These are phyloP conservation scores for Hirundo rustica DNA, from an alignment of 2,797 vertebrate species.

Conservation along the genomic window DNA sequence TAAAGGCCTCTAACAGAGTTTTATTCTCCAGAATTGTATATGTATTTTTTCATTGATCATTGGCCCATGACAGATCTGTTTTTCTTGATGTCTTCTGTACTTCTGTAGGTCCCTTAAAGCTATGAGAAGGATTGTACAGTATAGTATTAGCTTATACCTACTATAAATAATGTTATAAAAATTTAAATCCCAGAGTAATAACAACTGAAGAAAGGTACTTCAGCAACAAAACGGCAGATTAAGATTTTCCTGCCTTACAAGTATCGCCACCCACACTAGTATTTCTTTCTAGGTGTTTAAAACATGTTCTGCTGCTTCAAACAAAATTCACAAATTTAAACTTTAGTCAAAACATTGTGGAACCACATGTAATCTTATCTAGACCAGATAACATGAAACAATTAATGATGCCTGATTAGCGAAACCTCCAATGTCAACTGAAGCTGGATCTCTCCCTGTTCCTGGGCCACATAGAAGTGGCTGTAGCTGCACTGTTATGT, in stretches of 20 bases:
- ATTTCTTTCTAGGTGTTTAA: background rate
- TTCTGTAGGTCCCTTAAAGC: background rate
- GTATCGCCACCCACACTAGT: background rate
- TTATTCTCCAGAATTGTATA: background rate
- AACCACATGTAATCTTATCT: background rate
- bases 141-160: background rate
- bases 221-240: background rate
- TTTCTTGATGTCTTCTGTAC: slow-evolving; percentile 2
- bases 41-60: slow-evolving; percentile 12
- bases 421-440: background rate
- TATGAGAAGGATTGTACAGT: background rate
- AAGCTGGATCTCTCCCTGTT: background rate
- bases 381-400: background rate
- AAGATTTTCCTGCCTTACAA: background rate
- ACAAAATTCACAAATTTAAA: background rate
- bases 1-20: background rate
- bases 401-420: background rate
- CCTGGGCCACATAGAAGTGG: background rate
- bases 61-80: background rate
- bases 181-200: background rate
- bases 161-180: background rate
- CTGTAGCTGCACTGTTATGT: background rate
- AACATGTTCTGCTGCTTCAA: background rate
- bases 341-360: background rate
- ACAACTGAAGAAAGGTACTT: background rate